Evolutionary conservation across 2,113 vertebrate genomes (phyloP).

Genomic region (Dicaeum eximium): DNA sequence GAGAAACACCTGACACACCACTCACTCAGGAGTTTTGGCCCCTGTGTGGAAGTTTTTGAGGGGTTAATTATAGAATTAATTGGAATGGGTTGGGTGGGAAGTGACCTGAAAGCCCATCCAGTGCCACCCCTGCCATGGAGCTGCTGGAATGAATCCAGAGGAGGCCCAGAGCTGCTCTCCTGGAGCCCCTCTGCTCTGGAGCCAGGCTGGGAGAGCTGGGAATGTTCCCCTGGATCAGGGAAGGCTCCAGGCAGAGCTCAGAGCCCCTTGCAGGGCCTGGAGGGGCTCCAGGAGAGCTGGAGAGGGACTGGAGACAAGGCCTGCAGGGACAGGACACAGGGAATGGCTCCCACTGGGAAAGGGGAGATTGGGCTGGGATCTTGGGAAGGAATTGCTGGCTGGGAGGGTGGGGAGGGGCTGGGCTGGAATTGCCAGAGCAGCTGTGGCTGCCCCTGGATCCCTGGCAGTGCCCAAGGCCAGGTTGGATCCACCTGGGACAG

Average conservation of each 20-base stretch:
- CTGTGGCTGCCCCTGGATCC: neutral
- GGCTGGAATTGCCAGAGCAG: neutral
- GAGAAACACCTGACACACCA: accelerated
- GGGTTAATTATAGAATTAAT: accelerated
- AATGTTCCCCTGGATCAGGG: neutral
- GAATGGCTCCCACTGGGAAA: neutral
- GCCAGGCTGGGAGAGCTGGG: neutral
- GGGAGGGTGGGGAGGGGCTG: neutral
- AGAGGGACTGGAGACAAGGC: neutral
- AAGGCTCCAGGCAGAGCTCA: accelerated
- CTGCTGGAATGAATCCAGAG: neutral
- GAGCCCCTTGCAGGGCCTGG: no score
- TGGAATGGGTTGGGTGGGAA: no score
- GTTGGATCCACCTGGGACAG: accelerated
- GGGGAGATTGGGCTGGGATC: neutral
- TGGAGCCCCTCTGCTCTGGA: no score
- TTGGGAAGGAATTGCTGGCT: neutral
- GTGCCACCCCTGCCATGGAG: neutral
- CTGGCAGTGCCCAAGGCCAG: neutral
- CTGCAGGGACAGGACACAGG: neutral
- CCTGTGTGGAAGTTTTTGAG: neutral
- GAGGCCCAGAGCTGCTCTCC: accelerated
- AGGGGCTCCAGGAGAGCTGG: neutral
- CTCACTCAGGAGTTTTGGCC: neutral
- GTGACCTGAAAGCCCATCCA: no score